A percentile compares a stretch with the other conserved stretches of the same genome.
phyloP scores from a whole-genome alignment of 2,888 invertebrate genomes.

The Pristionchus arcanus region DNA sequence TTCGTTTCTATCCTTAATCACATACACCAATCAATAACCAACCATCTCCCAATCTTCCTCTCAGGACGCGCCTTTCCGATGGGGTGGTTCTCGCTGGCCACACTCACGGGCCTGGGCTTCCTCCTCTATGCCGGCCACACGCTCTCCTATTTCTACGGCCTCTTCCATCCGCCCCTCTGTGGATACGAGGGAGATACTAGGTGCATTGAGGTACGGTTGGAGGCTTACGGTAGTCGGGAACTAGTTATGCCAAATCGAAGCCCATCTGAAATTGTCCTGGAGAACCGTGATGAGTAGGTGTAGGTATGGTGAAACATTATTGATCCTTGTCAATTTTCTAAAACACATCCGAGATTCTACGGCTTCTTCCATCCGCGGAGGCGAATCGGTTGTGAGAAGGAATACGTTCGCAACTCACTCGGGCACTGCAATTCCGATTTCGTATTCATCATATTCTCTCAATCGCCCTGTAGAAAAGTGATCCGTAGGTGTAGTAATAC shows the following conservation, averaged over 20 bases:
- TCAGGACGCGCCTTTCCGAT: slow-evolving; percentile 2
- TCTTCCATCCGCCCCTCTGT: slow-evolving; percentile 55
- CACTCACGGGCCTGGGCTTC: slow-evolving; percentile 31
- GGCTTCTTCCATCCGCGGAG: slow-evolving; percentile 51
- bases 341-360: not conserved
- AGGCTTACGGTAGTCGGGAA: not conserved
- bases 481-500: too few relatives aligned
- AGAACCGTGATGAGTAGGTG: too few relatives aligned
- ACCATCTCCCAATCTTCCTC: not conserved
- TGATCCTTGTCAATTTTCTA: too few relatives aligned
- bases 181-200: not conserved
- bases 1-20: too few relatives aligned
- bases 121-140: slow-evolving; percentile 54
- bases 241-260: too few relatives aligned
- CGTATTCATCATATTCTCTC: too few relatives aligned
- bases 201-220: slow-evolving; percentile 31
- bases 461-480: too few relatives aligned
- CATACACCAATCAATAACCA: too few relatives aligned
- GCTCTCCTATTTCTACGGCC: slow-evolving; percentile 35
- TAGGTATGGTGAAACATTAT: too few relatives aligned
- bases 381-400: not conserved
- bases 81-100: slow-evolving; percentile 50
- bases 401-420: not conserved
- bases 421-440: too few relatives aligned
- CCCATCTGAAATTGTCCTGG: too few relatives aligned